Evolutionary conservation across 1,140 invertebrate genomes (phyloP).

Genomic region (Drosophila ananassae): DNA sequence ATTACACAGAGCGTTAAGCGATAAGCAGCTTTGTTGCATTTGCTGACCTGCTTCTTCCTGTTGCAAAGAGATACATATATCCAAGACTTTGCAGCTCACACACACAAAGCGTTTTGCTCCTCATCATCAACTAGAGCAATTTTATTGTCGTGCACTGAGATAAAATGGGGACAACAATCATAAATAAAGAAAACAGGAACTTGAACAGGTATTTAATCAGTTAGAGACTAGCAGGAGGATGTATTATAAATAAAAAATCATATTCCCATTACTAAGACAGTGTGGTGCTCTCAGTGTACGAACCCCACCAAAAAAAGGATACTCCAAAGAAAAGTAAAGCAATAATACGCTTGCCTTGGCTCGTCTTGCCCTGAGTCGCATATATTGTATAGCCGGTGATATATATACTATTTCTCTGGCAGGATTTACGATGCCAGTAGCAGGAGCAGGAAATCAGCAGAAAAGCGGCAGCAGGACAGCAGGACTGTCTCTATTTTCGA

Average conservation of each 20-base stretch:
- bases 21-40: constrained; percentile 81
- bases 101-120: constrained; percentile 32
- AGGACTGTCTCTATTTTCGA: constrained; percentile 71
- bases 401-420: constrained; percentile 54
- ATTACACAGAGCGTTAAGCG: constrained; percentile 79
- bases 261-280: background rate
- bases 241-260: background rate
- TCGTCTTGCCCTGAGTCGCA: constrained; percentile 54
- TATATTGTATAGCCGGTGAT: constrained; percentile 49
- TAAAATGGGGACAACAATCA: background rate
- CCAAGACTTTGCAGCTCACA: constrained; percentile 34
- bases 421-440: constrained; percentile 66
- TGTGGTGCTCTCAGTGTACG: background rate
- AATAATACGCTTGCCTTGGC: constrained; percentile 79
- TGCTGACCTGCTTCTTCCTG: constrained; percentile 49
- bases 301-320: constrained; percentile 7
- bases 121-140: constrained; percentile 70
- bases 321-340: constrained; percentile 59
- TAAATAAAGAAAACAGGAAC: background rate
- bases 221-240: background rate
- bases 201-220: background rate
- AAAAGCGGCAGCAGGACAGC: constrained; percentile 41
- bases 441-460: constrained; percentile 46
- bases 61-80: constrained; percentile 53
- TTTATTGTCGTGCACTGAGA: constrained; percentile 62